Evolutionary conservation across 2,797 vertebrate species (phyloP).

Genomic region (Pangasius larnaudii): DNA sequence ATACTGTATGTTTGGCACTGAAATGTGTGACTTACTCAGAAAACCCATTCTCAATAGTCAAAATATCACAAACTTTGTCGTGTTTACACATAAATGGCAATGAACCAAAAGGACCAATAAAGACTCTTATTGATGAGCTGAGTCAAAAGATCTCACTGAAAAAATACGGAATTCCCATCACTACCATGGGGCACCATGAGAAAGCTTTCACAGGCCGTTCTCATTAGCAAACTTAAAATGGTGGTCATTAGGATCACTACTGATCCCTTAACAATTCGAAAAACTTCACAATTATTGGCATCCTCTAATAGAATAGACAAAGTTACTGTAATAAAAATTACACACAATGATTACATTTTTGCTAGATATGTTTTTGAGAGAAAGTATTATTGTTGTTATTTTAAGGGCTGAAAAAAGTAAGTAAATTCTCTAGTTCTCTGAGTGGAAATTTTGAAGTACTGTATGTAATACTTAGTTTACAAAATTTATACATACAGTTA

Average conservation of each 20-base stretch:
- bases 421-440: background rate
- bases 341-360: background rate
- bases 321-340: background rate
- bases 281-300: background rate
- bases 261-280: background rate
- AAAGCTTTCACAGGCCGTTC: background rate
- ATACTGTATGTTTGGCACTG: background rate
- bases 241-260: background rate
- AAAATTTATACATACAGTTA: background rate
- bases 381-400: background rate
- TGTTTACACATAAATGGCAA: background rate
- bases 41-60: background rate
- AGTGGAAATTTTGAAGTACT: background rate
- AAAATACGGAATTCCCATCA: background rate
- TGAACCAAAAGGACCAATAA: background rate
- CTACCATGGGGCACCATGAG: background rate
- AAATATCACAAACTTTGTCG: background rate
- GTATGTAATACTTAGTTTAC: background rate
- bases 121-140: background rate
- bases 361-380: background rate
- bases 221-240: background rate
- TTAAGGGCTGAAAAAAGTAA: background rate
- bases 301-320: background rate
- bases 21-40: background rate
- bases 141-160: background rate